phyloP scores from a whole-genome alignment of 2,888 invertebrate species.

The Marasmarcha lunaedactyla region DNA sequence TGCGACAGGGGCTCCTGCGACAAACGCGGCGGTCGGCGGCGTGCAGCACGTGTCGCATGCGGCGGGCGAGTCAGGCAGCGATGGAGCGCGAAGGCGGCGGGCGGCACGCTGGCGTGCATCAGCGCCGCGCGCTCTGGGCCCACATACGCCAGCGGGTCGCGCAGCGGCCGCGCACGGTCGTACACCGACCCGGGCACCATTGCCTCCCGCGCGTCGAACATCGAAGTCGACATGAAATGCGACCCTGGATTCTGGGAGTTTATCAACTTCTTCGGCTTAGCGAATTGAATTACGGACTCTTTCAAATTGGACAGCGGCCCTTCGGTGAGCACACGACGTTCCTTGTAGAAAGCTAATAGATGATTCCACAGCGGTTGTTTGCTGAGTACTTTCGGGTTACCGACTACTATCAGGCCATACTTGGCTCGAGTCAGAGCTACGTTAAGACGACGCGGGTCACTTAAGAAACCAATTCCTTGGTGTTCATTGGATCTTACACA shows the following conservation, averaged over 20 bases:
- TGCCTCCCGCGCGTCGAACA: constrained; percentile 97
- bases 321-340: constrained; percentile 95
- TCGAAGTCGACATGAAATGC: constrained; percentile 97
- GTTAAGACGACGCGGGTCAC: constrained; percentile 96
- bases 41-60: constrained; percentile 83
- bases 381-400: constrained; percentile 98
- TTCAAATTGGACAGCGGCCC: constrained; percentile 97
- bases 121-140: constrained; percentile 84
- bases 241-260: constrained; percentile 96
- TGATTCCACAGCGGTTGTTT: constrained; percentile 99
- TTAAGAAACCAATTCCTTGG: constrained; percentile 98
- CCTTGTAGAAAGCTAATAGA: constrained; percentile 95
- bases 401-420: constrained; percentile 97
- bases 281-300: constrained; percentile 95
- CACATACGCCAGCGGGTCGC: constrained; percentile 94
- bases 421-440: constrained; percentile 98
- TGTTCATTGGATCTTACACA: constrained; percentile 99
- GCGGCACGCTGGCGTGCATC: constrained; percentile 88
- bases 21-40: constrained; percentile 59
- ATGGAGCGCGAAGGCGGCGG: constrained; percentile 94
- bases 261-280: constrained; percentile 95
- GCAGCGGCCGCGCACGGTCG: constrained; percentile 84
- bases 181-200: constrained; percentile 94
- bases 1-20: constrained; percentile 82
- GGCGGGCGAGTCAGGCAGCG: constrained; percentile 74